phyloP scores from a whole-genome alignment of 2,797 vertebrate species.

The Cryptoblepharus egeriae region DNA sequence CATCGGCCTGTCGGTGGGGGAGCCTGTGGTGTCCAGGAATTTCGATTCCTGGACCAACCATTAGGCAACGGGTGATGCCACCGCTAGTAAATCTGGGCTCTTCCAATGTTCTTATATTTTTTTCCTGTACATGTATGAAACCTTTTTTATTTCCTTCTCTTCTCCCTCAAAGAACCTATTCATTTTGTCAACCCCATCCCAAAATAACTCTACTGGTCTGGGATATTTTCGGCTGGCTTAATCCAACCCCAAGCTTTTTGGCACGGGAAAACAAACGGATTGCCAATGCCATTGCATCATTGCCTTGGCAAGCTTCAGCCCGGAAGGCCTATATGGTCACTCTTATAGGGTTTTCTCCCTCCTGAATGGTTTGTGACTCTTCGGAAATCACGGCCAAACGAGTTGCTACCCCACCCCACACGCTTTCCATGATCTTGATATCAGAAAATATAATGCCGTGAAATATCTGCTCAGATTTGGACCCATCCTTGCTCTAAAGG shows the following conservation, averaged over 20 bases:
- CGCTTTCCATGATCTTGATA: background rate
- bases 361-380: background rate
- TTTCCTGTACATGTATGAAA: background rate
- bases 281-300: conserved; percentile 46
- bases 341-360: conserved; percentile 14
- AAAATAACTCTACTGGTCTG: conserved; percentile 44
- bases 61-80: background rate
- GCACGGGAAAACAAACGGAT: conserved; percentile 2
- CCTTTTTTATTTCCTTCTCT: too few relatives aligned
- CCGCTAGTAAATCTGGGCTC: background rate
- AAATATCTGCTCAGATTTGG: background rate
- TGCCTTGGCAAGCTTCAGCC: conserved; percentile 48
- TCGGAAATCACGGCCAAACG: background rate
- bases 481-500: background rate
- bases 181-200: conserved; percentile 38
- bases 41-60: background rate
- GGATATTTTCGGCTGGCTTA: conserved; percentile 59
- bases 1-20: background rate
- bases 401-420: background rate
- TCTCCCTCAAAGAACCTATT: conserved; percentile 2
- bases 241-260: background rate
- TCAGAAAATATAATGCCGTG: background rate
- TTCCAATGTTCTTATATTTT: too few relatives aligned
- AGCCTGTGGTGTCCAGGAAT: background rate
- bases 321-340: conserved; percentile 47